Evolutionary conservation across 2,888 invertebrate species (phyloP), one percentile per base, ranked within the genome.

Genomic region (Lasioglossum calceatum): DNA sequence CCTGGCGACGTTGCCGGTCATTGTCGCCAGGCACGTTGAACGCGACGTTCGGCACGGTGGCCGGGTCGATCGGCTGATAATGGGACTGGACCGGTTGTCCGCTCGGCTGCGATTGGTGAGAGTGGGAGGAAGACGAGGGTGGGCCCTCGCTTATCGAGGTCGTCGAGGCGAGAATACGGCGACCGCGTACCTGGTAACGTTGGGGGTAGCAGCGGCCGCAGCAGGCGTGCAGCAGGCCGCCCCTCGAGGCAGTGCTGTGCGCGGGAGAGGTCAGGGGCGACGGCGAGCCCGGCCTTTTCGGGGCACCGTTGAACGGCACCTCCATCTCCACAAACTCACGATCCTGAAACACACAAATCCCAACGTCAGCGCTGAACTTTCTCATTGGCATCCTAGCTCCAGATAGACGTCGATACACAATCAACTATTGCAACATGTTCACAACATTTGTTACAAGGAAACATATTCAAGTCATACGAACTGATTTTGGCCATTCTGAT

Each of bases 251-350:
- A 77, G 98, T 97, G 79, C 98, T 98, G 96, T 98, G 98, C 88
- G 98, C 98, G 77, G 98, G 98, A 93, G 98, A 98, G 84, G 98
- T 98, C 95, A 98, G 96, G 36, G 98, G 98, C 71, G 98, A 98
- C 73, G 98, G 98, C 75, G 98, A 98, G 19, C 98, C 98, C 1
- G 98, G 98, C 95, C 99, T 96, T 96, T 98, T 99, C 77, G 98
- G 98, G 91, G 98, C 98, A 32, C 99, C 99, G 95, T 99, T 99
- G 96, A 97, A 99, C 39, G 99, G 98, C 94, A 98, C 98, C 95
- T 99, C 99, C 96, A 99, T 97, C 96, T 99, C 99, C 91, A 99
- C 98, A 96, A 99, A 99, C 96, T 99, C 99, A 82, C 99, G 98
- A 96, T 99, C 99, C 98, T 98, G 96, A 2, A 90, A 90, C 85